Conservation (phyloP, 2,888 invertebrate genomes). For the Pollenia amentaria region DNA sequence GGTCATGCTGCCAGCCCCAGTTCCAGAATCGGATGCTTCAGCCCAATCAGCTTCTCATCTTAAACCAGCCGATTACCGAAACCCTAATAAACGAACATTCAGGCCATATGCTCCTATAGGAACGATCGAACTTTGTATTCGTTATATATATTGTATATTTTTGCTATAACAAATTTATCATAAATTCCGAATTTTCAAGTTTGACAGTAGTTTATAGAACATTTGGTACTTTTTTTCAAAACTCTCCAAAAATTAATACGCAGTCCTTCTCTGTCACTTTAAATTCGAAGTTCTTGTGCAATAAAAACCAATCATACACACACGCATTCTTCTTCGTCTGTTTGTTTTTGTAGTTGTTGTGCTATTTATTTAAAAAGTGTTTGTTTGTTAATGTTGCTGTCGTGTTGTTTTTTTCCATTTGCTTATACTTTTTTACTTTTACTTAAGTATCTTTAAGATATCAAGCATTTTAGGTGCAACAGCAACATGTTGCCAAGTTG, state of each 20-base stretch:
- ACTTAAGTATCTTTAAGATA: slow-evolving; percentile 60
- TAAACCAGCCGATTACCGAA: too few relatives aligned
- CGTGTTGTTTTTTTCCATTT: neutral
- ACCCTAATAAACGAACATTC: too few relatives aligned
- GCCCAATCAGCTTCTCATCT: too few relatives aligned
- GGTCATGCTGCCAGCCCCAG: too few relatives aligned
- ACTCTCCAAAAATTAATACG: slow-evolving; percentile 2
- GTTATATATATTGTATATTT: too few relatives aligned
- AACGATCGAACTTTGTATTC: too few relatives aligned
- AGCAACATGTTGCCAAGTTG: slow-evolving; percentile 33
- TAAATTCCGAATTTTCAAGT: too few relatives aligned
- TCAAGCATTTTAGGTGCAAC: neutral
- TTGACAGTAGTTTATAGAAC: neutral
- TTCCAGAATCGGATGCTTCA: too few relatives aligned
- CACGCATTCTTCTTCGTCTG: neutral
- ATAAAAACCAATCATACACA: slow-evolving; percentile 33
- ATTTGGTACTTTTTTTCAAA: neutral
- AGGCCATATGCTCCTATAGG: too few relatives aligned
- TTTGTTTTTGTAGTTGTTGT: slow-evolving; percentile 34
- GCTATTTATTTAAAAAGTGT: slow-evolving; percentile 49
- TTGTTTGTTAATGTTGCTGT: slow-evolving; percentile 17
- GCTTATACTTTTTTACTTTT: neutral
- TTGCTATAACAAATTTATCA: too few relatives aligned
- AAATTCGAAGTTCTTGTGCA: slow-evolving; percentile 38
- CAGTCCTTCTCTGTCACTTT: neutral